A percentile compares a stretch with the other conserved stretches of the same genome.
phyloP scores from a whole-genome alignment of 2,888 invertebrate genomes.

The Dorcus parallelipipedus region DNA sequence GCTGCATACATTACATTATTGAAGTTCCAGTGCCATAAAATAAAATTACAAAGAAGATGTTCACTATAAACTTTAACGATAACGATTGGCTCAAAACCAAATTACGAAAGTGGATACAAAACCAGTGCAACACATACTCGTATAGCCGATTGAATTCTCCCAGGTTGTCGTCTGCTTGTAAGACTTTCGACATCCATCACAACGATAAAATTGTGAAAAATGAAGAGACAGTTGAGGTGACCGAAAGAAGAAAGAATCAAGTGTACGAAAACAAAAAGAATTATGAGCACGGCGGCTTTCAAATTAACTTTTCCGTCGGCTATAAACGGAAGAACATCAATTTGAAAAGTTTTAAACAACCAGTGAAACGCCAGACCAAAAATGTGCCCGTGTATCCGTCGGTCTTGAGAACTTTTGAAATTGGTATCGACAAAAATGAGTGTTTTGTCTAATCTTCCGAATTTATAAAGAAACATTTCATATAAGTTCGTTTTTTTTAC shows the following conservation, averaged over 20 bases:
- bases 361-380: not conserved
- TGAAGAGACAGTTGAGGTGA: no score
- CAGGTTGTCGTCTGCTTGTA: not conserved
- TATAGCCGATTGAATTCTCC: not conserved
- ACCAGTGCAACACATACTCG: conserved; percentile 4
- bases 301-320: not conserved
- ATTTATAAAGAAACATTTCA: not conserved
- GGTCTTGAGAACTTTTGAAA: conserved; percentile 6
- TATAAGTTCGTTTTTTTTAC: no score
- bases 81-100: not conserved
- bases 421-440: conserved; percentile 1
- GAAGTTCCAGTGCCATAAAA: not conserved
- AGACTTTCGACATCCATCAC: no score
- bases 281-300: not conserved
- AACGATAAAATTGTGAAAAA: no score
- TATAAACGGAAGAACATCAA: not conserved
- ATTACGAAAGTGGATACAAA: conserved; percentile 6
- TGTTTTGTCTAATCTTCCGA: not conserved
- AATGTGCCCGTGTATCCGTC: conserved; percentile 2
- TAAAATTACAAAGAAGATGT: not conserved
- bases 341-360: not conserved
- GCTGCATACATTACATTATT: not conserved
- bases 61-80: not conserved
- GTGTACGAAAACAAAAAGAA: not conserved
- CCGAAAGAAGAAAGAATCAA: not conserved